These are phyloP conservation scores for Ramphastos sulfuratus DNA, from an alignment of 2,113 vertebrate genomes.

Conservation along the genomic window DNA sequence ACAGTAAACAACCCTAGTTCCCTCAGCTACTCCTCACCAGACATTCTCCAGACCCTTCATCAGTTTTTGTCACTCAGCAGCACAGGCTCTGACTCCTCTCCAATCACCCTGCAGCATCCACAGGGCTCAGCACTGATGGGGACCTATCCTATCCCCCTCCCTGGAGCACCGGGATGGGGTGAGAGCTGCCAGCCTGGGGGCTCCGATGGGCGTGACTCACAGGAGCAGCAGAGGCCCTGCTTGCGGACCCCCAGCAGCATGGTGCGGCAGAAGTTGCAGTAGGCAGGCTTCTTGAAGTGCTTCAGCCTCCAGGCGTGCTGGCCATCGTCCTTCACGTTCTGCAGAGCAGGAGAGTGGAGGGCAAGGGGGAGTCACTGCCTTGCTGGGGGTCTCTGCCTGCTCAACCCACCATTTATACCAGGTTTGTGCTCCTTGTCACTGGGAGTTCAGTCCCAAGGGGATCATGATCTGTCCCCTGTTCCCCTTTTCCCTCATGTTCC, in stretches of 20 bases:
- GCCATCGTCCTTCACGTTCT: slow-evolving; percentile 90
- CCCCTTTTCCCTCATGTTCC: background rate
- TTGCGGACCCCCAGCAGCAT: slow-evolving; percentile 93
- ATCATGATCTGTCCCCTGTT: background rate
- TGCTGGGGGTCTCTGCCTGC: fast-evolving
- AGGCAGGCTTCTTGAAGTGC: slow-evolving; percentile 96
- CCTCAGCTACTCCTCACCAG: no score
- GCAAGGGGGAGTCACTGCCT: background rate
- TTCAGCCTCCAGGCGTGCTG: slow-evolving; percentile 93
- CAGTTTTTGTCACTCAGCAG: background rate
- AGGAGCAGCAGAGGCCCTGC: slow-evolving; percentile 92
- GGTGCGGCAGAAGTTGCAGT: slow-evolving; percentile 93
- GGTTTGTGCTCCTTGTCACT: fast-evolving
- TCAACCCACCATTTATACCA: background rate
- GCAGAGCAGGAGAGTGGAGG: background rate
- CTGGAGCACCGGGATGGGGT: background rate
- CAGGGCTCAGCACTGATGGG: background rate
- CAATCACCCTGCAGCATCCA: background rate
- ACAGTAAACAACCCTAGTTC: no score
- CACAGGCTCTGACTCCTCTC: background rate
- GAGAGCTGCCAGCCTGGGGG: fast-evolving
- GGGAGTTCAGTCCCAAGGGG: background rate
- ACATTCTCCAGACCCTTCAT: no score
- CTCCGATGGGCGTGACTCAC: slow-evolving; percentile 67
- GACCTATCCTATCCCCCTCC: background rate